Evolutionary conservation across 2,888 invertebrate species (phyloP).

Genomic region (Leucophora obtusa): DNA sequence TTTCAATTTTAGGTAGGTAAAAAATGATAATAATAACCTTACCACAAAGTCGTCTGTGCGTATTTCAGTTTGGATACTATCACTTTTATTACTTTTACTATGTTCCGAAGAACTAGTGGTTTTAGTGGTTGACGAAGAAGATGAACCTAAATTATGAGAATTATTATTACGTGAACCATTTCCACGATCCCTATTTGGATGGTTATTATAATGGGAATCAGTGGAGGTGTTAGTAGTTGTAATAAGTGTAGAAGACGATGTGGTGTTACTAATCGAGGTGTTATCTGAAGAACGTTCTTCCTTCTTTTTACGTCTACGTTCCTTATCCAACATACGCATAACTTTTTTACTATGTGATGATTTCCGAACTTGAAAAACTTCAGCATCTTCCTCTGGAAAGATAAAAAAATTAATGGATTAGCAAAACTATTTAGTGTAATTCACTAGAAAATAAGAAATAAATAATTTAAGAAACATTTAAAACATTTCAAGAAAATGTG

Average conservation of each 20-base stretch:
- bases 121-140: constrained; percentile 61
- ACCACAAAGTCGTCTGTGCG: constrained; percentile 85
- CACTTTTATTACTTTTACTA: constrained; percentile 78
- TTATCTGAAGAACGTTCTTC: constrained; percentile 69
- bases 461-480: no score
- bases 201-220: constrained; percentile 32
- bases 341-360: constrained; percentile 95
- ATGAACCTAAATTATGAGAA: constrained; percentile 68
- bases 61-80: constrained; percentile 84
- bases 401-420: neutral
- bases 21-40: constrained; percentile 80
- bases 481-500: no score
- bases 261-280: constrained; percentile 44
- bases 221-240: constrained; percentile 1
- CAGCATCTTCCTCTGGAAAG: constrained; percentile 85
- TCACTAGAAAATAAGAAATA: no score
- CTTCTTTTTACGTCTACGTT: constrained; percentile 80
- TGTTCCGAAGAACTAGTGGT: constrained; percentile 69
- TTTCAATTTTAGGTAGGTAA: constrained; percentile 63
- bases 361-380: constrained; percentile 96
- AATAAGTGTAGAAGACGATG: constrained; percentile 9
- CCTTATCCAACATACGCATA: constrained; percentile 90
- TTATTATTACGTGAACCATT: constrained; percentile 68
- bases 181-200: constrained; percentile 59
- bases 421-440: no score